Percentiles rank a stretch among this genome's conserved stretches.
These are phyloP conservation scores for Omphaloscelis lunosa DNA, from an alignment of 2,888 invertebrate genomes.

Conservation along the genomic window DNA sequence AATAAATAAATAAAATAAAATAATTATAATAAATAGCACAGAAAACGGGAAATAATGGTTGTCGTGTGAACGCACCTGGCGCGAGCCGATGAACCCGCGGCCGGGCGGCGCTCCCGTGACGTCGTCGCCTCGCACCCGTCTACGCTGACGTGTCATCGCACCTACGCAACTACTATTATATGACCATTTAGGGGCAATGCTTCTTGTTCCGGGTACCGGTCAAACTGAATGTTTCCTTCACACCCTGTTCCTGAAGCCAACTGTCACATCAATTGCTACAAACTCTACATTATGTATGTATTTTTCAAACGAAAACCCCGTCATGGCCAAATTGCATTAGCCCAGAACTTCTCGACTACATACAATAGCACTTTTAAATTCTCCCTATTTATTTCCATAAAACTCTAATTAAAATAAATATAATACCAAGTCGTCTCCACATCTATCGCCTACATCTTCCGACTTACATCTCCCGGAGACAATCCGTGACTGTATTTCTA, in stretches of 20 bases:
- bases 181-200: slow-evolving; percentile 70
- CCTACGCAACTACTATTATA: slow-evolving; percentile 73
- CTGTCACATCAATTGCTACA: not conserved
- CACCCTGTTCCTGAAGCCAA: not conserved
- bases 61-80: slow-evolving; percentile 86
- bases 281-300: not conserved
- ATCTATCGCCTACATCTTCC: slow-evolving; percentile 15
- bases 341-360: not conserved
- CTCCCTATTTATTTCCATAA: not conserved
- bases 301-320: not conserved
- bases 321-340: not conserved
- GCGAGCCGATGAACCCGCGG: slow-evolving; percentile 83
- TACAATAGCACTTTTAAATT: too few relatives aligned
- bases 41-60: slow-evolving; percentile 76
- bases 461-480: slow-evolving; percentile 31
- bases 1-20: too few relatives aligned
- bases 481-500: slow-evolving; percentile 45
- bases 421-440: slow-evolving; percentile 2
- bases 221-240: slow-evolving; percentile 23
- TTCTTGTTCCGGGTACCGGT: slow-evolving; percentile 69
- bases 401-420: slow-evolving; percentile 26
- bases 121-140: slow-evolving; percentile 83
- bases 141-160: slow-evolving; percentile 76
- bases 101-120: slow-evolving; percentile 80
- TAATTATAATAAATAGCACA: slow-evolving; percentile 65